Conservation (phyloP, 2,888 invertebrate genomes). For the Platynereis dumerilii region DNA sequence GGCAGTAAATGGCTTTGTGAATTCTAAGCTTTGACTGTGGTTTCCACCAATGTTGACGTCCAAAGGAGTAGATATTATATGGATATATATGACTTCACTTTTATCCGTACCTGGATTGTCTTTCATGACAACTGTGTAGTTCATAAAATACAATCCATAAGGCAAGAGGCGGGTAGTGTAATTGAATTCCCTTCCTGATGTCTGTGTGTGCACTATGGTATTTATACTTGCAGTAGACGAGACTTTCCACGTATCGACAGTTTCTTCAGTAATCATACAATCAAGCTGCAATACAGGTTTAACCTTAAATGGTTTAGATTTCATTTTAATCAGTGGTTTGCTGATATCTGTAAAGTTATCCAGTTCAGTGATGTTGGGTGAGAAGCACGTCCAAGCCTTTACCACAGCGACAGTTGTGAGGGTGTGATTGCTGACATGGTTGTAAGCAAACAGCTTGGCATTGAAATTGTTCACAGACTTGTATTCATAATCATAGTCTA, state of each 20-base stretch:
- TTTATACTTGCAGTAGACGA: not conserved
- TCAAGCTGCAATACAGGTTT: not conserved
- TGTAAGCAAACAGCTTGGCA: constrained; percentile 11
- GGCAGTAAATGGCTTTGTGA: not conserved
- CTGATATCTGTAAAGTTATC: constrained; percentile 3
- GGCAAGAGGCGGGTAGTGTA: not conserved
- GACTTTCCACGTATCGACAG: constrained; percentile 1
- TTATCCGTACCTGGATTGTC: not conserved
- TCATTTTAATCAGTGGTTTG: not conserved
- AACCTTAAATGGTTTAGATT: not conserved
- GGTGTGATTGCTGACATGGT: constrained; percentile 14
- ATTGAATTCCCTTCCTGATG: not conserved
- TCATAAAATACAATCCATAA: not conserved
- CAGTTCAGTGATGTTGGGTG: not conserved
- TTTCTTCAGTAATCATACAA: constrained; percentile 1
- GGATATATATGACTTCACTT: not conserved
- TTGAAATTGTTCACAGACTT: not conserved
- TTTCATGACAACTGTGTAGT: not conserved
- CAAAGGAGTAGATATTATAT: not conserved
- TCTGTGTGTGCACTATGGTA: not conserved
- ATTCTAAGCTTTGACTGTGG: not conserved
- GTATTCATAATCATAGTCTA: not conserved
- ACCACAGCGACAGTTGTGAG: not conserved
- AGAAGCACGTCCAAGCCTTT: constrained; percentile 8
- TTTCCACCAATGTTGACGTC: not conserved